phyloP scores from a whole-genome alignment of 2,797 vertebrate genomes.

The Eupleurogrammus muticus region DNA sequence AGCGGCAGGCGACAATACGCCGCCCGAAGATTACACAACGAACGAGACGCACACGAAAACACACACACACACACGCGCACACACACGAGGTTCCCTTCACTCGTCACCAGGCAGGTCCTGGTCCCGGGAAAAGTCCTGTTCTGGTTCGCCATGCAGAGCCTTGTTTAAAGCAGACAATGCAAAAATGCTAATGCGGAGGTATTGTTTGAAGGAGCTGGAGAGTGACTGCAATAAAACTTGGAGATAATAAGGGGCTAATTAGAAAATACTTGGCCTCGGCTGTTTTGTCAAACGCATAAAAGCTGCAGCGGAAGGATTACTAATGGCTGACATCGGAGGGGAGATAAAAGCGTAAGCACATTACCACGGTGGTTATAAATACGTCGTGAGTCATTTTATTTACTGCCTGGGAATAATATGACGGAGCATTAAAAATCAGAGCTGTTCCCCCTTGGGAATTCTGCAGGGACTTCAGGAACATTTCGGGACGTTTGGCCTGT shows the following conservation, averaged over 20 bases:
- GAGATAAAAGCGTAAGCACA: conserved; percentile 46
- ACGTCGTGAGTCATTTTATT: conserved; percentile 46
- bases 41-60: background rate
- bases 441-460: background rate
- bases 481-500: background rate
- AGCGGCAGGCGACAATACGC: conserved; percentile 45
- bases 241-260: conserved; percentile 61
- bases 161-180: conserved; percentile 57
- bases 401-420: conserved; percentile 34
- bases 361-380: conserved; percentile 42
- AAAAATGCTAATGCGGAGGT: conserved; percentile 54
- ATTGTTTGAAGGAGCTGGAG: conserved; percentile 46
- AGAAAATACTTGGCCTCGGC: conserved; percentile 57
- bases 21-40: conserved; percentile 50
- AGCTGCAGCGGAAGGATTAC: conserved; percentile 48
- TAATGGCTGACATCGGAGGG: conserved; percentile 56
- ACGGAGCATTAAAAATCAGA: conserved; percentile 6
- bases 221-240: conserved; percentile 55
- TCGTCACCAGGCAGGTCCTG: conserved; percentile 39
- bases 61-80: conserved; percentile 22
- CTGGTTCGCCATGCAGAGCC: conserved; percentile 29
- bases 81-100: conserved; percentile 38
- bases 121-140: conserved; percentile 42
- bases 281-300: conserved; percentile 48
- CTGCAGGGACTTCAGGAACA: background rate